phyloP scores from a whole-genome alignment of 2,797 vertebrate species.

The Halcyon chelicuti region DNA sequence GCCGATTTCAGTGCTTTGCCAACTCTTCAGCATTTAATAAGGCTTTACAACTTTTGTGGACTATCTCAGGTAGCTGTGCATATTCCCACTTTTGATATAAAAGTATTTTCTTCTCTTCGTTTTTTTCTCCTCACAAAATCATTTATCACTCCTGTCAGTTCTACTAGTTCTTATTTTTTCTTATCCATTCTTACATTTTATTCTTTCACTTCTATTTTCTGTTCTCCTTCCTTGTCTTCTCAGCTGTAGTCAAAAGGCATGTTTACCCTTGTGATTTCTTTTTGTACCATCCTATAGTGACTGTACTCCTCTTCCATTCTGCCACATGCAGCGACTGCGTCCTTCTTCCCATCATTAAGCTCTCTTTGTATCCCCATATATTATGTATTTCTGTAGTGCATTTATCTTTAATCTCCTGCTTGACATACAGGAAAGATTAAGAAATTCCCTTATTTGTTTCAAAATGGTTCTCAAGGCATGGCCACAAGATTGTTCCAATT shows the following conservation, averaged over 20 bases:
- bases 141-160: neutral
- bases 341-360: neutral
- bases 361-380: neutral
- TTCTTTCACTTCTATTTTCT: neutral
- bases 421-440: neutral
- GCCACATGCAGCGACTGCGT: neutral
- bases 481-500: neutral
- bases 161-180: neutral
- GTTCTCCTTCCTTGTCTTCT: neutral
- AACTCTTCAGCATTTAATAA: neutral
- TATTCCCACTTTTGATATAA: neutral
- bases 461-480: neutral
- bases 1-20: neutral
- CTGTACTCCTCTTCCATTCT: neutral
- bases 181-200: neutral
- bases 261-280: neutral
- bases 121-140: neutral
- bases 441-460: neutral
- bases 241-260: neutral
- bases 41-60: neutral
- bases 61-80: neutral
- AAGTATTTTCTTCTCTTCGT: neutral
- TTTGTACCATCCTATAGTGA: neutral
- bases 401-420: neutral
- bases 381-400: neutral